Evolutionary conservation across 2,113 vertebrate species (phyloP).

Genomic region (Percopsis transmontana): DNA sequence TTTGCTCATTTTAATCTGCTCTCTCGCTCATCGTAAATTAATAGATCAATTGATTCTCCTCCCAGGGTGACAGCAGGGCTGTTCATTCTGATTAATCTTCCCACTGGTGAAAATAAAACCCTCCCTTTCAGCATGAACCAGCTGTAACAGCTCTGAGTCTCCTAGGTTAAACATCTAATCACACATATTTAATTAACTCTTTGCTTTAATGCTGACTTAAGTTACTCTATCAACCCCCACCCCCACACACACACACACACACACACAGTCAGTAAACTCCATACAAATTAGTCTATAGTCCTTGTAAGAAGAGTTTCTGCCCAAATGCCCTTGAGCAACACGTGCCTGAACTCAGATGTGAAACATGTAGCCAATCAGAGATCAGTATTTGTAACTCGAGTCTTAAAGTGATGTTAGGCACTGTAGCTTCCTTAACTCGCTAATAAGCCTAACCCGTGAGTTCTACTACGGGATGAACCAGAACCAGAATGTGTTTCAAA

Average conservation of each 20-base stretch:
- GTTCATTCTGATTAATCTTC: not conserved
- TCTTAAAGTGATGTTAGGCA: no score
- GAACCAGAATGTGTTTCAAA: no score
- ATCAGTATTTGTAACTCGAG: no score
- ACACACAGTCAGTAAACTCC: not conserved
- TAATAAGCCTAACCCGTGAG: no score
- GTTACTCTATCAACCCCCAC: slow-evolving; percentile 15
- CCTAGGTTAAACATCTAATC: slow-evolving; percentile 3
- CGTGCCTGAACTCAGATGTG: no score
- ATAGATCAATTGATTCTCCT: not conserved
- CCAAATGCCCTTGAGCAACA: no score
- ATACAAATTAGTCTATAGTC: not conserved
- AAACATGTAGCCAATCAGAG: no score
- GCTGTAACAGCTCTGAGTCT: not conserved
- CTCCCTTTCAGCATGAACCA: not conserved
- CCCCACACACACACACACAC: slow-evolving; percentile 7
- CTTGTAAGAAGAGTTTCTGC: not conserved
- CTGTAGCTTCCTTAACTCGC: no score
- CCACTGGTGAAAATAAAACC: not conserved
- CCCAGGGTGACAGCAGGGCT: not conserved
- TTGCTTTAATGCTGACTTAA: slow-evolving; percentile 39
- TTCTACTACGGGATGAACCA: no score
- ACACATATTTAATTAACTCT: slow-evolving; percentile 46
- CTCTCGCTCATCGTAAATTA: no score
- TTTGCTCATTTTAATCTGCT: no score